These are phyloP conservation scores for Zeuzera pyrina DNA, from an alignment of 2,888 invertebrate genomes.

Conservation along the genomic window DNA sequence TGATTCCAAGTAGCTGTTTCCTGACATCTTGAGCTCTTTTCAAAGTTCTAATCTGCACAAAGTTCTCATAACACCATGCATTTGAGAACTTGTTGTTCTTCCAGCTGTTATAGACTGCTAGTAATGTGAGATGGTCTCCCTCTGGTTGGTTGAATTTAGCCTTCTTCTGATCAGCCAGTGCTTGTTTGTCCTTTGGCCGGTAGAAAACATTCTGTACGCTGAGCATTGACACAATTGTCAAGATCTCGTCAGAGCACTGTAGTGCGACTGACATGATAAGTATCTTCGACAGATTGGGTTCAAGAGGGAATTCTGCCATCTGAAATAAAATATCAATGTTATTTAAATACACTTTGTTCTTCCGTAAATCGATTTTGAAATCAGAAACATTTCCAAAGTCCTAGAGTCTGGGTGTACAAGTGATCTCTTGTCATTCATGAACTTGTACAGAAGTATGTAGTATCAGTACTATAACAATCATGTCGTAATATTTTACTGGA, in stretches of 20 bases:
- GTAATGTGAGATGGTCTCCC: constrained; percentile 96
- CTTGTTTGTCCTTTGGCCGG: constrained; percentile 95
- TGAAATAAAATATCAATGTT: constrained; percentile 55
- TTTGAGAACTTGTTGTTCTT: constrained; percentile 99
- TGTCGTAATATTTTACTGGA: too few relatives aligned
- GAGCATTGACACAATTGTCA: constrained; percentile 99
- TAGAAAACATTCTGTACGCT: constrained; percentile 98
- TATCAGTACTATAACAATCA: too few relatives aligned
- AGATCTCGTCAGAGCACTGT: constrained; percentile 97
- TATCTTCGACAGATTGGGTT: constrained; percentile 98
- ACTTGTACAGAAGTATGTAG: too few relatives aligned
- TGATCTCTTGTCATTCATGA: too few relatives aligned
- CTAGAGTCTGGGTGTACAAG: too few relatives aligned
- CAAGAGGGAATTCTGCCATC: constrained; percentile 99
- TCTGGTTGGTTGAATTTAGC: constrained; percentile 99
- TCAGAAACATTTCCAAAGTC: too few relatives aligned
- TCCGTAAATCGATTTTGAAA: too few relatives aligned
- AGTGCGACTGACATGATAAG: constrained; percentile 99
- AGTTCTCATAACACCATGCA: constrained; percentile 99
- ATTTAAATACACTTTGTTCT: too few relatives aligned
- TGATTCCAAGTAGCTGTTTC: constrained; percentile 96
- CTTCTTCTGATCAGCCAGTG: constrained; percentile 98
- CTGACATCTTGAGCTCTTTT: constrained; percentile 98
- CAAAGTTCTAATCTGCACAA: constrained; percentile 96
- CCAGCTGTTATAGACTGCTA: constrained; percentile 99